phyloP scores from a whole-genome alignment of 2,888 invertebrate genomes.

The Myathropa florea region DNA sequence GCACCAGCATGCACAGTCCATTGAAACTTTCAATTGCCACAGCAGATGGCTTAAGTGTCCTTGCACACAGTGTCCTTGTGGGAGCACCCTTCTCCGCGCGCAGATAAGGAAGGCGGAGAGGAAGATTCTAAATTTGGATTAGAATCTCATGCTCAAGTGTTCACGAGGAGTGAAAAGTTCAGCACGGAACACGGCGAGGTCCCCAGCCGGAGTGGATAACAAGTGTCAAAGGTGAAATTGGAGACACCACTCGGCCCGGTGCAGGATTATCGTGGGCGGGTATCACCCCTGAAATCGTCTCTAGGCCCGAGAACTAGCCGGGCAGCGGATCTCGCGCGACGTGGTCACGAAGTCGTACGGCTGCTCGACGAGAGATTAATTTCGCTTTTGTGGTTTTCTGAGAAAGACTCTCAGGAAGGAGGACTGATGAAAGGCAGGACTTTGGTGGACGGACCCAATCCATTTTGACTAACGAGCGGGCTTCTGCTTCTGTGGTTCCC shows the following conservation, averaged over 20 bases:
- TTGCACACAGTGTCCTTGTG: neutral
- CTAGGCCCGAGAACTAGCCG: slow-evolving; percentile 7
- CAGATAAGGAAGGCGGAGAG: neutral
- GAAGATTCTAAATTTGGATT: slow-evolving; percentile 56
- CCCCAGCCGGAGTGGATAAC: slow-evolving; percentile 28
- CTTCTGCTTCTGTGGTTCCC: neutral
- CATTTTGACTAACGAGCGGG: neutral
- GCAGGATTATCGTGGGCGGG: slow-evolving; percentile 32
- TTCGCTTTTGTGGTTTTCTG: slow-evolving; percentile 58
- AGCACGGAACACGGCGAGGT: slow-evolving; percentile 1
- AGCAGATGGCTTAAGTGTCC: slow-evolving; percentile 40
- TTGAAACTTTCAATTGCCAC: slow-evolving; percentile 49
- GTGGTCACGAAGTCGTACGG: slow-evolving; percentile 53
- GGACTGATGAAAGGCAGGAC: slow-evolving; percentile 23
- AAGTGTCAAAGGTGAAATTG: slow-evolving; percentile 65
- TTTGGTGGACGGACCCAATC: neutral
- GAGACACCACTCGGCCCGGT: slow-evolving; percentile 37
- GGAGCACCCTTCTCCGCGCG: neutral
- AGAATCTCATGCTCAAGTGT: slow-evolving; percentile 52
- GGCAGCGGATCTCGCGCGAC: neutral
- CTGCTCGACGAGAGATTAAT: slow-evolving; percentile 46
- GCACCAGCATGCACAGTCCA: slow-evolving; percentile 17
- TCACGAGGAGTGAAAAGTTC: slow-evolving; percentile 34
- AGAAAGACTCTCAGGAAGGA: too few species aligned
- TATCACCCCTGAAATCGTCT: slow-evolving; percentile 44